These are phyloP conservation scores for Andrena praecox DNA, from an alignment of 2,888 invertebrate species.

Conservation along the genomic window DNA sequence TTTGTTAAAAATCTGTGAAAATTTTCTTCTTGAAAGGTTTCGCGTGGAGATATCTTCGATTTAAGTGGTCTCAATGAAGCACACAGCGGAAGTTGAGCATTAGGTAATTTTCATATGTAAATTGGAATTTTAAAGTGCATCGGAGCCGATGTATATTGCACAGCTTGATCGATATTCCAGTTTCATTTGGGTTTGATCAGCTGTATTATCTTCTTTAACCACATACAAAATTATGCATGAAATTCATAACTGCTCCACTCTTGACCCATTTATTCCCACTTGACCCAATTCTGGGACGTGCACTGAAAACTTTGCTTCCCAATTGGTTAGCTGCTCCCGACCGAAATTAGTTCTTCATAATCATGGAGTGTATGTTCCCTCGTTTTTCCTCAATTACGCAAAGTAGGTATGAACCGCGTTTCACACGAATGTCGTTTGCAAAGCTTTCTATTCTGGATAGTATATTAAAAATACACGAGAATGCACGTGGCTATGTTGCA, in stretches of 20 bases:
- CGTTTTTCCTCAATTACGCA: too few relatives aligned
- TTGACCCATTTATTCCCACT: conserved; percentile 18
- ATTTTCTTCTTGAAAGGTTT: not conserved
- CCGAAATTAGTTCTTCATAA: not conserved
- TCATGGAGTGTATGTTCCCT: not conserved
- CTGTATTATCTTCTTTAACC: not conserved
- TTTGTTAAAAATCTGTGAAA: not conserved
- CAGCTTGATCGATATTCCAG: not conserved
- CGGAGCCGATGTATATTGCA: not conserved
- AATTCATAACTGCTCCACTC: not conserved
- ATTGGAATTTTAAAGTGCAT: not conserved
- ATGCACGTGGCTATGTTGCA: too few relatives aligned
- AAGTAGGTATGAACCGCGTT: too few relatives aligned
- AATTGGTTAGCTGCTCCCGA: not conserved
- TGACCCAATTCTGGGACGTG: conserved; percentile 13
- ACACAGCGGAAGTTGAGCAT: not conserved
- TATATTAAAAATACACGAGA: too few relatives aligned
- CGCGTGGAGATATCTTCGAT: not conserved
- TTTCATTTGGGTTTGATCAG: not conserved
- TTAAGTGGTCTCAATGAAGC: not conserved
- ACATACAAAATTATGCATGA: conserved; percentile 15
- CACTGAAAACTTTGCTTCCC: not conserved
- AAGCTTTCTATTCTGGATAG: too few relatives aligned
- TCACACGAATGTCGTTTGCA: too few relatives aligned
- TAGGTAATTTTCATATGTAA: not conserved